These are phyloP conservation scores for rabbit (Oryctolagus cuniculus) DNA, from an alignment of 2,113 vertebrate genomes.

Conservation along the genomic window mOryCun1.1 NC_091432.1:187084501-187085000, in stretches of 20 bases:
- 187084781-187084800: constrained; percentile 72
- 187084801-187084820: constrained; percentile 74
- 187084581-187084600: constrained; percentile 25
- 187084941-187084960: constrained; percentile 70
- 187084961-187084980: constrained; percentile 43
- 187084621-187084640: background rate
- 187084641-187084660: constrained; percentile 35
- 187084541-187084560: constrained; percentile 33
- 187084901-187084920: too few relatives aligned
- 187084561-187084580: constrained; percentile 30
- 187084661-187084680: constrained; percentile 57
- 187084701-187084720: constrained; percentile 63
- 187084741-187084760: constrained; percentile 65
- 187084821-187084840: constrained; percentile 65
- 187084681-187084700: constrained; percentile 39
- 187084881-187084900: too few relatives aligned
- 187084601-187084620: constrained; percentile 54
- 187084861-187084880: too few relatives aligned
- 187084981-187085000: background rate
- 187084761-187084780: constrained; percentile 73
- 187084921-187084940: constrained; percentile 70
- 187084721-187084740: constrained; percentile 64
- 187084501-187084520: constrained; percentile 34
- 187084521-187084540: constrained; percentile 22
- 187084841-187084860: constrained; percentile 74